Base-by-base conservation (phyloP, 2,113 vertebrate genomes). In the Pedetes capensis region DNA sequence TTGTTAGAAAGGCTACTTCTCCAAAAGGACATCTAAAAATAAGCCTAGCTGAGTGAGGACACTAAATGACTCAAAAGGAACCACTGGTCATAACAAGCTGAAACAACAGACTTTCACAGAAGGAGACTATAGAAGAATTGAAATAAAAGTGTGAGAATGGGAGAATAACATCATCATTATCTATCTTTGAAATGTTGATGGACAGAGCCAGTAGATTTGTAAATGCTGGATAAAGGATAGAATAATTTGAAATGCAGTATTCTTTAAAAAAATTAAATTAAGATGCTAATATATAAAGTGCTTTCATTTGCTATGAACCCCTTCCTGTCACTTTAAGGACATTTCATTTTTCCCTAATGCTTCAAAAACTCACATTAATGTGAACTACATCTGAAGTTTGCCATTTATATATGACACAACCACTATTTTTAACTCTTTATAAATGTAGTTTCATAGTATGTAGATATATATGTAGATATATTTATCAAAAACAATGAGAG, bases 281-380 rank as follows among this genome's bases (percentile, higher is more conserved):
- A 96, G 72, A n/a, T 84, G 95, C 37, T 72, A 47, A 23, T 53
- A 61, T 55, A 42, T 32, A 92, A 95, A 93, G 80, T 69, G 29
- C 22, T 88, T 91, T 94, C 37, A 68, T 74, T 94, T 93, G 32
- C 81, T 69, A 59, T 12, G 6, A 94, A 42, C 20, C 1, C 18
- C 14, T 81, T 32, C 7, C 17, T 10, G 49, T 75, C 9, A 64
- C 22, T 64, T 76, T 80, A 44, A 94, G 91, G 68, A 81, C 44
- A 97, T 53, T 94, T 84, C 37, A 78, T 85, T 90, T 89, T 85
- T 85, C 74, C 44, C 82, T 72, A n/a, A 53, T 66, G n/a, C 32
- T 84, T 79, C 84, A 89, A 89, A 91, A 97, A 55, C 20, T 83
- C 76, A 76, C 34, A 81, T 75, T 93, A 82, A 83, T 75, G 18